Percentiles rank a stretch among this genome's conserved stretches.
Conservation (phyloP, 1,140 invertebrate species). For the Ceratina japonica region DNA sequence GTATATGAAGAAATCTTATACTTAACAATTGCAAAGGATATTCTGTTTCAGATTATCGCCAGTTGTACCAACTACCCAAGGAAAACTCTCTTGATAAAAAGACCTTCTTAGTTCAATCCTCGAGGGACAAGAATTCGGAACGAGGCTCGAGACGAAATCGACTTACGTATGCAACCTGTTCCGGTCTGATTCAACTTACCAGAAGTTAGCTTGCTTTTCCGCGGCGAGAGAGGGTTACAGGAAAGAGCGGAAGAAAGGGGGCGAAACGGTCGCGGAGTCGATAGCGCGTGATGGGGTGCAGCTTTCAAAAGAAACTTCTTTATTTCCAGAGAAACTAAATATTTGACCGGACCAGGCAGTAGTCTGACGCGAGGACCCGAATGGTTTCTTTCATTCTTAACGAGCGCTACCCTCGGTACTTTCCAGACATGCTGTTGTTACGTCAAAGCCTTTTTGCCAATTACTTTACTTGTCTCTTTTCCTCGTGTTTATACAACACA, state of each 20-base stretch:
- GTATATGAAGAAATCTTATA: too few species aligned
- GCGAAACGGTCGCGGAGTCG: neutral
- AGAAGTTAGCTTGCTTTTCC: constrained; percentile 44
- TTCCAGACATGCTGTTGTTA: constrained; percentile 35
- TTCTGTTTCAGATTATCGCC: too few species aligned
- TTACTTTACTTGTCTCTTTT: constrained; percentile 46
- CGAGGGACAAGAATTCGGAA: constrained; percentile 42
- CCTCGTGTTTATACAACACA: constrained; percentile 17
- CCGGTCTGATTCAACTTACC: constrained; percentile 45
- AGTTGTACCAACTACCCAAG: too few species aligned
- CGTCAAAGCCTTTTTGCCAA: constrained; percentile 32
- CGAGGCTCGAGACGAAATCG: constrained; percentile 33
- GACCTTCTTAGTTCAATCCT: neutral
- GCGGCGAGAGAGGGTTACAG: neutral
- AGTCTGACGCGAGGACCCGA: constrained; percentile 33
- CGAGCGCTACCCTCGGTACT: constrained; percentile 43
- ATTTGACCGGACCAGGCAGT: constrained; percentile 49
- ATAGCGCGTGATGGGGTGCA: constrained; percentile 21
- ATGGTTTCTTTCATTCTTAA: constrained; percentile 69
- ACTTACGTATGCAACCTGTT: constrained; percentile 50
- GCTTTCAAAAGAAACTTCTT: constrained; percentile 63
- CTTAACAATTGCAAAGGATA: too few species aligned
- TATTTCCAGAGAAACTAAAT: constrained; percentile 65
- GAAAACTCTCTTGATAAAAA: neutral
- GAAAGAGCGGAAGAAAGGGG: neutral